Base-by-base conservation (phyloP, 2,888 invertebrate genomes). In the Leptinotarsa tumamoca region DNA sequence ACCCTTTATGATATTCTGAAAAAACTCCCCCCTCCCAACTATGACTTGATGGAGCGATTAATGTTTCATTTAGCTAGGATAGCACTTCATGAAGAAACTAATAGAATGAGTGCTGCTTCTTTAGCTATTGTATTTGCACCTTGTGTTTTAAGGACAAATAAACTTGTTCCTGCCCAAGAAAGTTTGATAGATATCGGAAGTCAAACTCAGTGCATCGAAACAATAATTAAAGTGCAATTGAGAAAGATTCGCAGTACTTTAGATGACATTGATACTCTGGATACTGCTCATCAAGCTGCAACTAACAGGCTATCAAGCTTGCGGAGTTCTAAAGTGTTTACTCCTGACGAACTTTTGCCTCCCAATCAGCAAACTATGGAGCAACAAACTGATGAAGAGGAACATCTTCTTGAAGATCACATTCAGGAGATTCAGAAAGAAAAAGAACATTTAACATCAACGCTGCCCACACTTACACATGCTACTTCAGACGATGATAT, bases 71-170 rank as follows among this genome's bases (percentile, higher is more conserved):
- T 98, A 83, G 96, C 97, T 52, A 91, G 97, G 84, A 96, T 97
- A 21, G 96, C 97, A 0, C 89, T 94, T 50, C 94, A 95, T 84
- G 97, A 97, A 88, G 92, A 94, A 79, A 94, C 94, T 80, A 98
- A 98, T 89, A 90, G 96, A 81, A 98, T 98, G 98, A 95, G 95
- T 73, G 93, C 97, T 0, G 95, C 95, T 85, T 95, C 96, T 71
- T 89, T 98, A 81, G 96, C 98, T 71, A 97, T 98, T 82, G 96
- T 98, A 80, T 98, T 98, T 89, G 97, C 97, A 63, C 98, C 98
- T 68, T 98, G 98, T 89, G 95, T 98, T 77, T 90, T 98, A 80
- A 92, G 97, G 83, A 96, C 97, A 80, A 95, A 95, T 89, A 94
- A 96, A 87, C 90, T 93, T 79, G 92, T 96, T 82, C 96, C 96